phyloP scores from a whole-genome alignment of 2,113 vertebrate genomes.

The Bubo bubo region DNA sequence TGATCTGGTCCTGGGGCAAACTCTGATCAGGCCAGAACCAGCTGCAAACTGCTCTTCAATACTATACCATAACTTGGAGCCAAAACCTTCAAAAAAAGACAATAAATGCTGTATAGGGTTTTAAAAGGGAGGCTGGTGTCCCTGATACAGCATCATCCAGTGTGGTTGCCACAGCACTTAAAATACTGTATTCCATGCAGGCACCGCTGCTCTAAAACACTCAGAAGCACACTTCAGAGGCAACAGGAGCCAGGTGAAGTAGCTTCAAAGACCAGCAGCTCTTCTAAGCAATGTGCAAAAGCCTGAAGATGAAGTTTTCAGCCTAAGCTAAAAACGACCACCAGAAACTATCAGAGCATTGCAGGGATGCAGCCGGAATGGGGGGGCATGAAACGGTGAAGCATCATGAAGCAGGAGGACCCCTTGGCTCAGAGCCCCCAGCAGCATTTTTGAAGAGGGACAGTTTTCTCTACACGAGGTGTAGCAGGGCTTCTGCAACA shows the following conservation, averaged over 20 bases:
- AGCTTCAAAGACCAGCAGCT: background rate
- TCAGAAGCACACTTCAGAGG: background rate
- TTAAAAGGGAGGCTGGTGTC: background rate
- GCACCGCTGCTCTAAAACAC: background rate
- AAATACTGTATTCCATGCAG: fast-evolving
- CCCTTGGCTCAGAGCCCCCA: background rate
- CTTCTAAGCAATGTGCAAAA: background rate
- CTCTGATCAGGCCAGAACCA: background rate
- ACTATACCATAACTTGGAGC: background rate
- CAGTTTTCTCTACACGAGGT: background rate
- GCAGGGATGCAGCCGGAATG: background rate
- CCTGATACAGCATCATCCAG: background rate
- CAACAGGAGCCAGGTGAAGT: background rate
- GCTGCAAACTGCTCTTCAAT: background rate
- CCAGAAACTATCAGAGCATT: background rate
- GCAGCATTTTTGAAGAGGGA: background rate
- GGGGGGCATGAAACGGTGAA: background rate
- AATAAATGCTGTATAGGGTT: background rate
- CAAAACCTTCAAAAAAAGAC: background rate
- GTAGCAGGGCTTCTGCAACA: background rate
- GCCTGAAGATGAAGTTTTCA: background rate
- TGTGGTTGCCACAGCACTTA: background rate
- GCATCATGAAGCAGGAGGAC: background rate
- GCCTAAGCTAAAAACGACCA: background rate
- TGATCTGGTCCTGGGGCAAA: background rate